A percentile compares a stretch with the other conserved stretches of the same genome.
These are phyloP conservation scores for Aspiorhynchus laticeps DNA, from an alignment of 2,113 vertebrate species.

Conservation along the genomic window DNA sequence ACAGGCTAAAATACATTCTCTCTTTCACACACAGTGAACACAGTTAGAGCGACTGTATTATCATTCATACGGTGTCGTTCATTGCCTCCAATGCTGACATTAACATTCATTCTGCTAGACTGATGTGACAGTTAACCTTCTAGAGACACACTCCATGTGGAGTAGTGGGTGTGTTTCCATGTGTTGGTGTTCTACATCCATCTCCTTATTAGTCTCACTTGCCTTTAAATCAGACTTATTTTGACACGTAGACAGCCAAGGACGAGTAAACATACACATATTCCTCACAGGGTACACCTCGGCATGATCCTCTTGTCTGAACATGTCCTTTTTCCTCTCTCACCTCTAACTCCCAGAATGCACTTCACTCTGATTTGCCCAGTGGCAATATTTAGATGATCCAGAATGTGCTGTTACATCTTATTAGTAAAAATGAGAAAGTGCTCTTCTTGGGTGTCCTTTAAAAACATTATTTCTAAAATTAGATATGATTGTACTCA, in stretches of 20 bases:
- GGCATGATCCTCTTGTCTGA: conserved; percentile 19
- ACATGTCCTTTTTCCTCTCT: conserved; percentile 23
- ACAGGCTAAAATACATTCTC: conserved; percentile 16
- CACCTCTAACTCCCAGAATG: conserved; percentile 23
- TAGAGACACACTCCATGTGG: not conserved
- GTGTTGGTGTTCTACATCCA: not conserved
- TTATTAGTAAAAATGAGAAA: conserved; percentile 2
- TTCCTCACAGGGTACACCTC: conserved; percentile 22
- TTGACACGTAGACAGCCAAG: not conserved
- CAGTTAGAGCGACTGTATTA: conserved; percentile 24
- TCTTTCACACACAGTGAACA: conserved; percentile 8
- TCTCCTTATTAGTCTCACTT: conserved; percentile 1
- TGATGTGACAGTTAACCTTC: conserved; percentile 45
- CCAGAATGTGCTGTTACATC: conserved; percentile 6
- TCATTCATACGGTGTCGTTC: conserved; percentile 42
- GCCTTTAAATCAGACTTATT: not conserved
- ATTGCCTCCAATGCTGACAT: conserved; percentile 32
- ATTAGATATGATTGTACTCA: not conserved
- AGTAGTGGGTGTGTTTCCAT: not conserved
- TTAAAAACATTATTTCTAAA: not conserved
- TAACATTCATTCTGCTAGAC: conserved; percentile 44
- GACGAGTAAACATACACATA: not conserved
- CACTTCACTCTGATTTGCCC: conserved; percentile 25
- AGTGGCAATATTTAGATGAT: conserved; percentile 7
- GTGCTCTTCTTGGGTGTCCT: not conserved